Evolutionary conservation across 2,797 vertebrate species (phyloP), one percentile per base, ranked within the genome.

Genomic region (Thamnophis elegans): DNA sequence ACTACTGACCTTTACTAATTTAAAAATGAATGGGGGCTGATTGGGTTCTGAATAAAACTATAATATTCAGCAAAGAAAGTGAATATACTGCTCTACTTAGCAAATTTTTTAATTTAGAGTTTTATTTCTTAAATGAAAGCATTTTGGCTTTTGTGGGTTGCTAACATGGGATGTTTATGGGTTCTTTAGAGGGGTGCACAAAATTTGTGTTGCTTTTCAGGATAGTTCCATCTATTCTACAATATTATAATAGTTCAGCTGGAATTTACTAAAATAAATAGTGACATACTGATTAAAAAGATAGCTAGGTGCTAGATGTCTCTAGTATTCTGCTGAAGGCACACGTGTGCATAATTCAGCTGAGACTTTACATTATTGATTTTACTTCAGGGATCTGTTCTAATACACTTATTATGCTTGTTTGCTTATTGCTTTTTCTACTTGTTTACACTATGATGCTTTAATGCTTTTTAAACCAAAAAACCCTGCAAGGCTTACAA

Each of bases 361-460:
- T 26, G 47, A 51, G 65, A 36, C 78, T 90, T 60, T 56, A 87
- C 55, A 26, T 90, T 87, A 88, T 59, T 93, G 82, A 58, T 36
- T 47, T 88, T 93, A 47, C 73, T 93, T 55, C 25, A 88, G 86
- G 68, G 68, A 88, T 91, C 65, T 25, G 32, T 89, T 93, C 68
- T 88, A 90, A 88, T 28, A 85, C n/a, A 59, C 65, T 85, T 13
- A 47, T 65, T 93, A 86, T 53, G 28, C 51, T 90, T 32, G 90
- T 73, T 93, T 82, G 88, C 56, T 82, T 92, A 82, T 32, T 55
- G 47, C 55, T 92, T 89, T 86, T 56, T 56, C 89, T 92, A 89
- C 85, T 65, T 90, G 85, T 92, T 93, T 88, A 90, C 88, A 53
- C 65, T 88, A 53, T 78, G 65, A 7, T 78, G 85, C 59, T 88